A percentile compares a stretch with the other conserved stretches of the same genome.
Conservation (phyloP, 2,797 vertebrate genomes). For the Ibycter americanus region DNA sequence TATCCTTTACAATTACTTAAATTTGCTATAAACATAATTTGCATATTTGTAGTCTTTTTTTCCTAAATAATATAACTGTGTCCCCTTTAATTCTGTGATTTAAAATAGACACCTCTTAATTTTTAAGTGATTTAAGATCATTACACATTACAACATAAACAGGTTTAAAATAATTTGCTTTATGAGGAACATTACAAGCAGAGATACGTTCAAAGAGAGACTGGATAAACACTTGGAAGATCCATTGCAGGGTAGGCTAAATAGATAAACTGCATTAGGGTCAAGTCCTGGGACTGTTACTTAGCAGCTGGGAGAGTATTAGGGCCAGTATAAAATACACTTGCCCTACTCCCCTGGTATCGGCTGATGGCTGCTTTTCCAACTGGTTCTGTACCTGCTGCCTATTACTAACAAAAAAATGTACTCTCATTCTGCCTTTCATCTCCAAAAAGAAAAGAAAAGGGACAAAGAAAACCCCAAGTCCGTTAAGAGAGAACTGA, state of each 20-base stretch:
- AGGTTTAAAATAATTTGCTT: background rate
- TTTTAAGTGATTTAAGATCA: background rate
- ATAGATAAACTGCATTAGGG: background rate
- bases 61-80: background rate
- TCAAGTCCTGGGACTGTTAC: background rate
- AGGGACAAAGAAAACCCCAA: accelerated
- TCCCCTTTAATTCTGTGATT: background rate
- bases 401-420: background rate
- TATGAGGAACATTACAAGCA: background rate
- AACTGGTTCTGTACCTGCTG: background rate
- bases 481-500: background rate
- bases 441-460: background rate
- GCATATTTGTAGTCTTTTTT: background rate
- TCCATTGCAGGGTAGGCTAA: background rate
- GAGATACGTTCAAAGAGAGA: background rate
- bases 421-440: background rate
- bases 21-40: background rate
- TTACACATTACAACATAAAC: background rate
- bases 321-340: background rate
- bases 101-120: background rate
- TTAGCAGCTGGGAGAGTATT: background rate
- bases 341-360: background rate
- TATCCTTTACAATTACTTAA: background rate
- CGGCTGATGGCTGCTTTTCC: background rate
- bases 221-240: background rate